phyloP scores from a whole-genome alignment of 2,797 vertebrate genomes.

The Meda fulgida region DNA sequence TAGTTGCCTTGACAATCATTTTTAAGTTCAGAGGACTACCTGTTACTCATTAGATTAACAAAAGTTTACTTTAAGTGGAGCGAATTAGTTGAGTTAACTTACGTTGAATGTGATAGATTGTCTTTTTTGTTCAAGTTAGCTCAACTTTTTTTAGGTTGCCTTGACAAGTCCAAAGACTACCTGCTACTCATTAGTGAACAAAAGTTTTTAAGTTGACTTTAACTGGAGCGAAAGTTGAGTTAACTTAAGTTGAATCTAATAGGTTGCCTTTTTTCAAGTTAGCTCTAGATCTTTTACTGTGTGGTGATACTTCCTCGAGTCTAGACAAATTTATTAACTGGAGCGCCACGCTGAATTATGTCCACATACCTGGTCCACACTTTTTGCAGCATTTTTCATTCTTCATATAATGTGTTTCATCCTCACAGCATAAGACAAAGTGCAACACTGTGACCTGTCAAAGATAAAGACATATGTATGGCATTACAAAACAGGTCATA shows the following conservation, averaged over 20 bases:
- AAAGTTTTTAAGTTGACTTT: not conserved
- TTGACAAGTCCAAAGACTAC: not conserved
- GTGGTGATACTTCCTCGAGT: not conserved
- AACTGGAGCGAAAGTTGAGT: not conserved
- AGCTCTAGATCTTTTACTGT: not conserved
- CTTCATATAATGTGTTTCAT: conserved; percentile 51
- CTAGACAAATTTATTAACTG: not conserved
- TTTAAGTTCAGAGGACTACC: too few relatives aligned
- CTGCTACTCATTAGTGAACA: not conserved
- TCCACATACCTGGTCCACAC: conserved; percentile 72
- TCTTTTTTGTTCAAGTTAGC: not conserved
- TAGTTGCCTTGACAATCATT: too few relatives aligned
- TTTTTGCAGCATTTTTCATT: conserved; percentile 64
- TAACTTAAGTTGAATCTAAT: not conserved
- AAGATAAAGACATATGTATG: not conserved
- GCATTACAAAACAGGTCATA: not conserved
- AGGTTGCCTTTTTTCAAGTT: not conserved
- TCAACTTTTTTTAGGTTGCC: not conserved
- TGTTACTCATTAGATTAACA: too few relatives aligned
- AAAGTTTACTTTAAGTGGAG: too few relatives aligned
- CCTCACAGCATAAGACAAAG: conserved; percentile 60
- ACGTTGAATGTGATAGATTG: too few relatives aligned
- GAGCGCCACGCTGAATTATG: not conserved
- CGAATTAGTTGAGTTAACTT: too few relatives aligned
- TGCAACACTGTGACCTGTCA: conserved; percentile 55